Evolutionary conservation across 23 tunicate species (phyloP).

Genomic region (Ciona savignyi): DNA sequence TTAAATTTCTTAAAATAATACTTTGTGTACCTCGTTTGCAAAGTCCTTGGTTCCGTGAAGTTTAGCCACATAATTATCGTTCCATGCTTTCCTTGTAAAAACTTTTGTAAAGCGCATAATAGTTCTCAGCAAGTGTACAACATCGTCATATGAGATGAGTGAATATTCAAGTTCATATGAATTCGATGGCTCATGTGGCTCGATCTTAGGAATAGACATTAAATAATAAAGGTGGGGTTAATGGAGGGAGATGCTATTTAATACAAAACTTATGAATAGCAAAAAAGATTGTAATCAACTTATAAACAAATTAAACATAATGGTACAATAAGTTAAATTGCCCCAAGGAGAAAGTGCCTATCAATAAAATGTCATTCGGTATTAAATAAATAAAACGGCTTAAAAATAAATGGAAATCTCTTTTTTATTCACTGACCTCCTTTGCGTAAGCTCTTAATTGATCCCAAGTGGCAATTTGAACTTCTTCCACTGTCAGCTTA

Average conservation of each 20-base stretch:
- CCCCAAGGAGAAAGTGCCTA: no score
- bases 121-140: neutral
- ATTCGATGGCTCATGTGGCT: slow-evolving; percentile 59
- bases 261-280: no score
- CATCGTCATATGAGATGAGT: slow-evolving; percentile 21
- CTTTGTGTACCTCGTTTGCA: slow-evolving; percentile 36
- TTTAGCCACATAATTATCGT: slow-evolving; percentile 4
- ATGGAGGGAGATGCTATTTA: no score
- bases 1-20: no score
- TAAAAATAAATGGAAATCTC: no score
- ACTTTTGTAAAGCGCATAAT: neutral
- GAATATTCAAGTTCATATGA: slow-evolving; percentile 50
- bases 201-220: slow-evolving; percentile 15
- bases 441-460: neutral
- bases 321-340: no score
- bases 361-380: no score
- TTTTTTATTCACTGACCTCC: no score
- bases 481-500: slow-evolving; percentile 7
- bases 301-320: no score
- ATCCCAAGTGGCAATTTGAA: neutral
- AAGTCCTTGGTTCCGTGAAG: slow-evolving; percentile 13
- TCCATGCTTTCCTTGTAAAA: slow-evolving; percentile 14
- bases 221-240: no score
- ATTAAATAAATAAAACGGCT: no score
- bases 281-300: no score